These are phyloP conservation scores for Asarcornis scutulata DNA, from an alignment of 2,113 vertebrate species.

Conservation along the genomic window DNA sequence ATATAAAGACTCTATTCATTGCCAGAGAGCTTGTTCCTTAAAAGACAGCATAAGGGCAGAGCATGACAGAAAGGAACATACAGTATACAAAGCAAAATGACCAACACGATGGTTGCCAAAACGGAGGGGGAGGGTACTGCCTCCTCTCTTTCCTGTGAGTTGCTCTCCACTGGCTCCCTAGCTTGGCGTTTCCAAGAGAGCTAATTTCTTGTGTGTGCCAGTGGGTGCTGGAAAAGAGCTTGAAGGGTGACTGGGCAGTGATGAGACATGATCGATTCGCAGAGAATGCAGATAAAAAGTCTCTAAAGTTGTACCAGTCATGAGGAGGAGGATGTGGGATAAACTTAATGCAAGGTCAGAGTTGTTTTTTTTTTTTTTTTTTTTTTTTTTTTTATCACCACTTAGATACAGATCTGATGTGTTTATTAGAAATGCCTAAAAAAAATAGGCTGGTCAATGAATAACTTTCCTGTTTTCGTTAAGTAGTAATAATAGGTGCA, in stretches of 20 bases:
- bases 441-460: background rate
- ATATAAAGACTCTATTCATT: slow-evolving; percentile 18
- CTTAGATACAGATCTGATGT: slow-evolving; percentile 19
- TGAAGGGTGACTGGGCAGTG: background rate
- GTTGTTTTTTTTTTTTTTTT: background rate
- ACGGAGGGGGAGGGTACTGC: background rate
- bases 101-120: background rate
- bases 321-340: background rate
- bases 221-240: background rate
- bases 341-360: background rate
- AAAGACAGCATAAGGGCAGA: background rate
- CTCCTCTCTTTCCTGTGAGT: background rate
- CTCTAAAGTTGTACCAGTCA: background rate
- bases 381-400: background rate
- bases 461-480: slow-evolving; percentile 23
- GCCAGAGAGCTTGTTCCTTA: background rate
- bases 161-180: background rate
- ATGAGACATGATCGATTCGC: background rate
- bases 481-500: background rate
- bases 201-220: background rate
- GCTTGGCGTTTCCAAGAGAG: background rate
- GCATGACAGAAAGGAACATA: background rate
- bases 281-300: background rate
- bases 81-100: background rate
- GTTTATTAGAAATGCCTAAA: slow-evolving; percentile 3